These are phyloP conservation scores for Gambusia yucatana DNA, from an alignment of 2,797 vertebrate genomes.

Conservation along the genomic window DNA sequence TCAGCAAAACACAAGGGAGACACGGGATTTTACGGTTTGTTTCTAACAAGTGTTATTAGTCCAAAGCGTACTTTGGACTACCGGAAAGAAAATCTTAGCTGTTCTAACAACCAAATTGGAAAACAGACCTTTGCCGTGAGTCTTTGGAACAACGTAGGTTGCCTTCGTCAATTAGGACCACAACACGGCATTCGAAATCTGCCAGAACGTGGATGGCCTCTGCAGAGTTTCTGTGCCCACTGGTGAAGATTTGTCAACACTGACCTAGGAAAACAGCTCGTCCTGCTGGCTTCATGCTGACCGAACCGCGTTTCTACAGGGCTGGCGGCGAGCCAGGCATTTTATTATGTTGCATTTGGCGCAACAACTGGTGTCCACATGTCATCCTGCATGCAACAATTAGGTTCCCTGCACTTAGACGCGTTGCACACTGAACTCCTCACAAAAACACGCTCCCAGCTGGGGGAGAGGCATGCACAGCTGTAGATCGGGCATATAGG, in stretches of 20 bases:
- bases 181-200: background rate
- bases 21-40: background rate
- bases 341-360: background rate
- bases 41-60: background rate
- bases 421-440: background rate
- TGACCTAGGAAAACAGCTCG: background rate
- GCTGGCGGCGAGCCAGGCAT: background rate
- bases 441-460: background rate
- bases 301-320: background rate
- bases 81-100: background rate
- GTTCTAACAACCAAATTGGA: background rate
- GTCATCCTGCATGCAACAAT: background rate
- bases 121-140: background rate
- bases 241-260: background rate
- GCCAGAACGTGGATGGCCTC: background rate
- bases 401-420: background rate
- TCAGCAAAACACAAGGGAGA: background rate
- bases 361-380: slow-evolving; percentile 1
- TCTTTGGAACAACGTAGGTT: background rate
- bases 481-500: background rate
- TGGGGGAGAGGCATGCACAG: background rate
- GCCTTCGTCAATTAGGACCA: background rate
- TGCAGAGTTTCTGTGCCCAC: background rate
- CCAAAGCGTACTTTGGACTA: background rate
- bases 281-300: background rate